These are phyloP conservation scores for Chiridota heheva DNA, from an alignment of 35 echinoderm and acorn worm species.

Conservation along the genomic window DNA sequence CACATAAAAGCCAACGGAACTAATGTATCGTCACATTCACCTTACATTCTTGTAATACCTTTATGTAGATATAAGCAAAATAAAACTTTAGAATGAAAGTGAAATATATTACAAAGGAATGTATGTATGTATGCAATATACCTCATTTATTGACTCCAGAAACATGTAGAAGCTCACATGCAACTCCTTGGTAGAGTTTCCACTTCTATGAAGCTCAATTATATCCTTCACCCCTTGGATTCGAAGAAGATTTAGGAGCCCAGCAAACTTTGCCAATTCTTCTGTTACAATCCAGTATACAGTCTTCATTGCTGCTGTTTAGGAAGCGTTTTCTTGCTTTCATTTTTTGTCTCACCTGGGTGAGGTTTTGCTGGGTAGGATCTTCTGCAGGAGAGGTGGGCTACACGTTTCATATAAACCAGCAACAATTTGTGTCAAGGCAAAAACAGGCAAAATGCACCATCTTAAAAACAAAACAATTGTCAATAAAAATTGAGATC, in stretches of 20 bases:
- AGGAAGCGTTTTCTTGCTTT: conserved; percentile 1
- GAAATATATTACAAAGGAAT: neutral
- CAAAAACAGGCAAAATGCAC: too few relatives aligned
- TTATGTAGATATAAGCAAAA: too few relatives aligned
- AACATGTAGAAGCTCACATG: conserved; percentile 6
- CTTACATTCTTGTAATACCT: too few relatives aligned
- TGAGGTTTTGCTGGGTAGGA: neutral
- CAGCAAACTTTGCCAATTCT: conserved; percentile 8
- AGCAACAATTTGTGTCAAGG: conserved; percentile 13
- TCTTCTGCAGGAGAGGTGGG: neutral
- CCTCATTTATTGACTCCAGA: conserved; percentile 19
- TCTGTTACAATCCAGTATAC: conserved; percentile 30
- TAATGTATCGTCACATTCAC: too few relatives aligned
- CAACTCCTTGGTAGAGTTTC: conserved; percentile 19
- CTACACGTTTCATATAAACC: conserved; percentile 9
- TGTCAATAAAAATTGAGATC: too few relatives aligned
- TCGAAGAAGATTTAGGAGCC: conserved; percentile 9
- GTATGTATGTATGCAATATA: neutral
- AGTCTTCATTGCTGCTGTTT: conserved; percentile 21
- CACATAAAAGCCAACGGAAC: neutral
- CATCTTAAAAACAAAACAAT: too few relatives aligned
- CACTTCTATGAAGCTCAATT: neutral
- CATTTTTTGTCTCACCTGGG: neutral
- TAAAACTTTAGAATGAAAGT: too few relatives aligned
- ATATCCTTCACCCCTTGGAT: conserved; percentile 33